Conservation (phyloP, 2,797 vertebrate genomes). For the Carcharodon carcharias region DNA sequence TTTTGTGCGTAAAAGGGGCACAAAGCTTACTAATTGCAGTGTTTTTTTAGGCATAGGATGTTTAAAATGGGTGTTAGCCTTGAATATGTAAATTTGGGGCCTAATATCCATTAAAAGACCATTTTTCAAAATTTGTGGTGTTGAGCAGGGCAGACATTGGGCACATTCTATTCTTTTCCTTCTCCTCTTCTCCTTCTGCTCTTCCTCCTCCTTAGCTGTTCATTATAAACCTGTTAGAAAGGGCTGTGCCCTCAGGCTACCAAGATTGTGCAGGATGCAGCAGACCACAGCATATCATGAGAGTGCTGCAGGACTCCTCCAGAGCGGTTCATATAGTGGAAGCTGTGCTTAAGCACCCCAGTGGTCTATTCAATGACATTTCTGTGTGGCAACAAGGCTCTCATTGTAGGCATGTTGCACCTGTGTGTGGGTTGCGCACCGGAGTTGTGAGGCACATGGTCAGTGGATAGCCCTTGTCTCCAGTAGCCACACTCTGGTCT, state of each 20-base stretch:
- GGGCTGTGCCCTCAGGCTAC: background rate
- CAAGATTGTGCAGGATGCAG: background rate
- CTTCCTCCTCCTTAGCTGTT: background rate
- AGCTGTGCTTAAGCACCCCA: too few relatives aligned
- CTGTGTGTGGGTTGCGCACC: background rate
- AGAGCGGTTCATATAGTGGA: too few relatives aligned
- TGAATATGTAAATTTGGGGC: background rate
- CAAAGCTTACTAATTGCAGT: background rate
- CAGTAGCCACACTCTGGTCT: background rate
- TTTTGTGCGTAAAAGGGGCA: background rate
- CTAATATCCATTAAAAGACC: background rate
- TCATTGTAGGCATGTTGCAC: background rate
- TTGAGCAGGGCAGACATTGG: background rate
- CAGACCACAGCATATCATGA: background rate
- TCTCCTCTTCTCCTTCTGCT: background rate
- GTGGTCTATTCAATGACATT: background rate
- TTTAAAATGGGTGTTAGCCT: background rate
- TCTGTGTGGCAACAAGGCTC: background rate
- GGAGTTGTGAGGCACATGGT: background rate
- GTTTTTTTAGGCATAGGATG: background rate
- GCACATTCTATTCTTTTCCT: background rate
- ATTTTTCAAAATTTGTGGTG: background rate
- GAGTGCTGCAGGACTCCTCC: background rate
- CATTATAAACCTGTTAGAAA: background rate
- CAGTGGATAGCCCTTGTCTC: background rate